A percentile compares a stretch with the other conserved stretches of the same genome.
phyloP scores from a whole-genome alignment of 2,888 invertebrate species.

The Loripinus fragilis region DNA sequence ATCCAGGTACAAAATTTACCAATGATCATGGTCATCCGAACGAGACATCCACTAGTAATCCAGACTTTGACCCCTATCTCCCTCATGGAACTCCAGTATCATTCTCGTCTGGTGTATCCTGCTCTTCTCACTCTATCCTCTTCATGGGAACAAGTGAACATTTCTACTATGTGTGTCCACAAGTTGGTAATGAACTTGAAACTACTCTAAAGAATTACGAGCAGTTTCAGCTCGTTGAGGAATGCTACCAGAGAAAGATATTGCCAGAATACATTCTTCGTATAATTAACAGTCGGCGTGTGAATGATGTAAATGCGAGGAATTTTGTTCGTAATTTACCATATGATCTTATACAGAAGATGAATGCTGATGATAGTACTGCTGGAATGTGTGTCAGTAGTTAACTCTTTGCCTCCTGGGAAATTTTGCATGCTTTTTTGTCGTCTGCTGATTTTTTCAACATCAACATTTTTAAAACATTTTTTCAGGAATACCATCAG shows the following conservation, averaged over 20 bases:
- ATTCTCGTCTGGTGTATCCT: conserved; percentile 43
- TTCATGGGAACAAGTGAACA: conserved; percentile 47
- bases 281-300: conserved; percentile 67
- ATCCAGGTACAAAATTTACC: neutral
- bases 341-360: conserved; percentile 46
- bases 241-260: conserved; percentile 72
- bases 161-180: conserved; percentile 57
- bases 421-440: too few species aligned
- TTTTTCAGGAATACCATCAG: too few species aligned
- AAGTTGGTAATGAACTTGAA: conserved; percentile 48
- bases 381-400: conserved; percentile 56
- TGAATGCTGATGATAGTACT: conserved; percentile 41
- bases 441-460: too few species aligned
- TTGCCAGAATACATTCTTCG: conserved; percentile 66
- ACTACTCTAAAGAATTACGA: conserved; percentile 49
- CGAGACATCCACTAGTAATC: neutral
- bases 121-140: conserved; percentile 38
- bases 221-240: conserved; percentile 65
- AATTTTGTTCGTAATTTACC: conserved; percentile 53
- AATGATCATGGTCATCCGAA: neutral
- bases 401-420: conserved; percentile 30
- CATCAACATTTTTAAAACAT: too few species aligned
- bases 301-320: conserved; percentile 60
- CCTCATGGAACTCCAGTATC: conserved; percentile 44
- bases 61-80: conserved; percentile 43